phyloP scores from a whole-genome alignment of 2,113 vertebrate genomes.

The Ciconia boyciana region DNA sequence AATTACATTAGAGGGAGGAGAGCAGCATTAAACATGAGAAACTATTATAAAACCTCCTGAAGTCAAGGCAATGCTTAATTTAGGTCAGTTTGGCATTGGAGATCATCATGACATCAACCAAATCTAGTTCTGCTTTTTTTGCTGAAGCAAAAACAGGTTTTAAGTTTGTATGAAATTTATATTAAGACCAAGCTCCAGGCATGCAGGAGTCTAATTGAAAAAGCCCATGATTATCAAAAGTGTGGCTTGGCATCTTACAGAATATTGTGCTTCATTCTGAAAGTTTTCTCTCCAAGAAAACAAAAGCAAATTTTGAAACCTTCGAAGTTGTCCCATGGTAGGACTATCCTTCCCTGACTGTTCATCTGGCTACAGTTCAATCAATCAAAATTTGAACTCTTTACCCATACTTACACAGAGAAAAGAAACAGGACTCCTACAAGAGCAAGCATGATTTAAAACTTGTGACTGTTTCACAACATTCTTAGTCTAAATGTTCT shows the following conservation, averaged over 20 bases:
- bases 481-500: neutral
- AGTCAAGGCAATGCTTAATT: neutral
- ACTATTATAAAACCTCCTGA: neutral
- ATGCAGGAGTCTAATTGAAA: neutral
- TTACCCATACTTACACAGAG: neutral
- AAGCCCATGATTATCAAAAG: accelerated
- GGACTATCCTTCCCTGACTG: neutral
- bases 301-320: neutral
- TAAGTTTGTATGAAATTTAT: neutral
- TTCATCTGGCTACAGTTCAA: neutral
- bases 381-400: neutral
- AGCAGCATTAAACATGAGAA: neutral
- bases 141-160: neutral
- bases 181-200: neutral
- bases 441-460: neutral
- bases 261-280: neutral
- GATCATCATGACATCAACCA: neutral
- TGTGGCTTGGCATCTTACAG: neutral
- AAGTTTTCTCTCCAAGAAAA: neutral
- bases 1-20: neutral
- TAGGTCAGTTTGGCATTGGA: neutral
- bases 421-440: neutral
- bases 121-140: neutral
- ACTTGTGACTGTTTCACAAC: neutral
- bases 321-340: neutral